Conservation (phyloP, 2,797 vertebrate species). For the Furcifer pardalis region DNA sequence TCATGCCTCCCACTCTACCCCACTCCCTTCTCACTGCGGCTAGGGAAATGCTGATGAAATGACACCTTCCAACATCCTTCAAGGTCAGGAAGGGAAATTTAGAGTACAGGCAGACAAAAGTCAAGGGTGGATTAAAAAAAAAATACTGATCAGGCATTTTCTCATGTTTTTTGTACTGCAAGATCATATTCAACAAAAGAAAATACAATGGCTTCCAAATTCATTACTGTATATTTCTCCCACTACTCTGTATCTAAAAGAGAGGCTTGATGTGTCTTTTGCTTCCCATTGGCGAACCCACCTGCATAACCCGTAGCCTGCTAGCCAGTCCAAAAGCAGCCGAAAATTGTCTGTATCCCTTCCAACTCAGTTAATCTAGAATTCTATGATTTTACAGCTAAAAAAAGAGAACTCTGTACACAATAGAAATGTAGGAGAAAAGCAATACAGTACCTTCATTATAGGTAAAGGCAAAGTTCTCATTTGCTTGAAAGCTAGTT, state of each 20-base stretch:
- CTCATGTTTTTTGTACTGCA: conserved; percentile 32
- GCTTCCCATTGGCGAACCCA: neutral
- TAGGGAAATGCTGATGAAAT: conserved; percentile 85
- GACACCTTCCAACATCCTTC: conserved; percentile 81
- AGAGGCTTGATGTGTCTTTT: rapidly evolving
- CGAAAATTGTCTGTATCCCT: too few relatives aligned
- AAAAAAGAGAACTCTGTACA: too few relatives aligned
- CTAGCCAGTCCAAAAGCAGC: neutral
- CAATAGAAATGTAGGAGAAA: too few relatives aligned
- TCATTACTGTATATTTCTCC: neutral
- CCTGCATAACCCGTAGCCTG: neutral
- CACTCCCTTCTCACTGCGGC: conserved; percentile 62
- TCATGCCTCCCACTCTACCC: neutral
- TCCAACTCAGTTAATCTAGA: too few relatives aligned
- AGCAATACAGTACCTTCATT: too few relatives aligned
- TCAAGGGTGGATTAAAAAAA: neutral
- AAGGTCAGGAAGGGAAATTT: conserved; percentile 71
- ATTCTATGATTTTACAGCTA: too few relatives aligned
- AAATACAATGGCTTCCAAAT: neutral
- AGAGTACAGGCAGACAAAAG: conserved; percentile 62
- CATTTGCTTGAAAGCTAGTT: too few relatives aligned
- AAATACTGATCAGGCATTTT: conserved; percentile 53
- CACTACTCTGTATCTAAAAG: neutral
- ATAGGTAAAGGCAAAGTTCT: too few relatives aligned
- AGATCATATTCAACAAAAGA: neutral